Base-by-base conservation (phyloP, 2,113 vertebrate genomes). In the Leucosticte australis region DNA sequence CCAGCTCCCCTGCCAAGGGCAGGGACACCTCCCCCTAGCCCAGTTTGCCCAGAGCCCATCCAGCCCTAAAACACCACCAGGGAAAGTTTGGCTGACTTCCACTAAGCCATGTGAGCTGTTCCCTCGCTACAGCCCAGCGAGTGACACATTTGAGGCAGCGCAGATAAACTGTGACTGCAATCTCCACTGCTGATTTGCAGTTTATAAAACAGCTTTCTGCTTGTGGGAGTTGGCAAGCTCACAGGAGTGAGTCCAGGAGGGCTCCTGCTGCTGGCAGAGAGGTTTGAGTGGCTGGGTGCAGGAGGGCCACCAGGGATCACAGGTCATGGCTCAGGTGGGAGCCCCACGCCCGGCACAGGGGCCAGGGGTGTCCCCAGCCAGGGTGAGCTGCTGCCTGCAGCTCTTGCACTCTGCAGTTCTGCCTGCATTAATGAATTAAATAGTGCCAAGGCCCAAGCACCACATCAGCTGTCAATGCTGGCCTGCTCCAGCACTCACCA, bases 161-260 rank as follows among this genome's bases (percentile, higher is more conserved):
- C 33, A 89, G 69, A 62, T 26, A 53, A 92, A 87, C 69, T 30
- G 17, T 39, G 67, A 56, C 63, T 70, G 59, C 63, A 64, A 13
- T 42, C 50, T 50, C 63, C 47, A 35, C 68, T 74, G 50, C 82
- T 5, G 5, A 42, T 74, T 55, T 90, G 55, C 62, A 67, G 73
- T 86, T 91, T 83, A 68, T 80, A 44, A 83, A 96, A 73, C 31
- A 78, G 17, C 44, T 84, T 57, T 79, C 50, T 80, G 74, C 75
- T 18, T 35, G 39, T 67, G 71, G 55, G 55, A 52, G 55, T 7
- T 88, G 63, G 37, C 1, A 3, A 77, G 44, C 50, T 77, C 35
- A 4, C 3, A n/a, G 47, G 26, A 85, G 47, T 55, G 31, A 85
- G 47, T 59, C 41, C 46, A 33, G 52, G 46, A 92, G 75, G 20